Evolutionary conservation across 92 coral and sea anemone species (phyloP), one percentile per base, ranked within the genome.

Genomic region (Actinernus sp.): DNA sequence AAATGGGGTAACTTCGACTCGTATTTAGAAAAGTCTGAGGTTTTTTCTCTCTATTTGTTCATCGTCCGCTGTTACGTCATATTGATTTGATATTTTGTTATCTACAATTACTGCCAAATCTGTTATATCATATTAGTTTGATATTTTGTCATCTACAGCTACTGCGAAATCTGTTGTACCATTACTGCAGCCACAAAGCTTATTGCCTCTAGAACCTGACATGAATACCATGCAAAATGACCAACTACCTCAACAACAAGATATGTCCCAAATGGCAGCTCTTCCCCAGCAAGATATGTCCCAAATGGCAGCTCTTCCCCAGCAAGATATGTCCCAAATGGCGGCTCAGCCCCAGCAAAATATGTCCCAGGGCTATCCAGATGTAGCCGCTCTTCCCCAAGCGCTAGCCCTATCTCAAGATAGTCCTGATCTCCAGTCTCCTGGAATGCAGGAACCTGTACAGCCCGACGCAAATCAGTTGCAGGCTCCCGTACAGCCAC

Each of bases 311-410:
- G 14, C 43, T 23, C 74, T 49, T n/a, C 55, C 76, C 4, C 64
- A 54, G 55, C 76, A n/a, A 43, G 63, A 54, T 41, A 41, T 55
- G 46, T 7, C 76, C 4, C 76, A 68, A 52, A 12, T 19, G 76
- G 84, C 43, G 73, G 76, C 4, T 59, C 65, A 49, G 52, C 64
- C 48, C 68, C 96, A 9, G 39, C 71, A 38, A 65, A 74, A 62
- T 39, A 31, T 52, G 61, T 59, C 47, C 79, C 87, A 14, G 62
- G 33, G 12, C 63, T n/a, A n/a, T n/a, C n/a, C n/a, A n/a, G n/a
- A n/a, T n/a, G n/a, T n/a, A n/a, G 76, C 45, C 71, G 69, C 4
- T 57, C 36, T 46, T 48, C 30, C 28, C 43, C 79, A 61, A 43
- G 53, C 78, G 33, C 75, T 52, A 59, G 41, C 60, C 7, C 49